Percentiles rank a stretch among this genome's conserved stretches.
phyloP scores from a whole-genome alignment of 2,113 vertebrate species.

The Megalops atlanticus region DNA sequence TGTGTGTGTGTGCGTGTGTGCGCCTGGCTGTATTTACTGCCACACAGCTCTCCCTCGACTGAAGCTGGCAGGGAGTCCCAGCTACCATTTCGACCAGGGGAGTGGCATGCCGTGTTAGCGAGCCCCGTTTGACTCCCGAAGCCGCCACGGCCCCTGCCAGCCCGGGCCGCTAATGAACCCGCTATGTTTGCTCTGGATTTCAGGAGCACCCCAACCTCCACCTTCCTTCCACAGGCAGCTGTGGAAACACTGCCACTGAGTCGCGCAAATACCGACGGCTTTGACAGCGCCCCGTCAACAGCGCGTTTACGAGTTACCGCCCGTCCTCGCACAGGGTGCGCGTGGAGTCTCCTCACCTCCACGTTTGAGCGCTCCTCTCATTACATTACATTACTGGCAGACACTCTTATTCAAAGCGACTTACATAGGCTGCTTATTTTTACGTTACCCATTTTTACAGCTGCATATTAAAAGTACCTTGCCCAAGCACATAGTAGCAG shows the following conservation, averaged over 20 bases:
- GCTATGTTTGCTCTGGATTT: conserved; percentile 20
- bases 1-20: neutral
- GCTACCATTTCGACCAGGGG: neutral
- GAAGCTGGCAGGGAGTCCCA: neutral
- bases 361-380: no score
- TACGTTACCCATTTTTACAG: no score
- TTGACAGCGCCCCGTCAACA: neutral
- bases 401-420: no score
- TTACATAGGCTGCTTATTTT: no score
- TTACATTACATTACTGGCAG: no score
- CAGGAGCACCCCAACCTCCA: neutral
- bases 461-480: no score
- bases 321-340: no score
- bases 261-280: neutral
- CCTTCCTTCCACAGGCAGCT: conserved; percentile 30
- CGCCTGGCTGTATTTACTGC: neutral
- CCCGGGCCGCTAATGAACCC: conserved; percentile 20
- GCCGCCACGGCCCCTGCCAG: neutral
- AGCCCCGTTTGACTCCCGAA: neutral
- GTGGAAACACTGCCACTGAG: neutral
- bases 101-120: neutral
- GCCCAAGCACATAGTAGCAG: no score
- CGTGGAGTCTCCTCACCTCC: no score
- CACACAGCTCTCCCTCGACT: neutral
- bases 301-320: no score